Evolutionary conservation across 2,797 vertebrate genomes (phyloP).

Genomic region (Hybognathus amarus): DNA sequence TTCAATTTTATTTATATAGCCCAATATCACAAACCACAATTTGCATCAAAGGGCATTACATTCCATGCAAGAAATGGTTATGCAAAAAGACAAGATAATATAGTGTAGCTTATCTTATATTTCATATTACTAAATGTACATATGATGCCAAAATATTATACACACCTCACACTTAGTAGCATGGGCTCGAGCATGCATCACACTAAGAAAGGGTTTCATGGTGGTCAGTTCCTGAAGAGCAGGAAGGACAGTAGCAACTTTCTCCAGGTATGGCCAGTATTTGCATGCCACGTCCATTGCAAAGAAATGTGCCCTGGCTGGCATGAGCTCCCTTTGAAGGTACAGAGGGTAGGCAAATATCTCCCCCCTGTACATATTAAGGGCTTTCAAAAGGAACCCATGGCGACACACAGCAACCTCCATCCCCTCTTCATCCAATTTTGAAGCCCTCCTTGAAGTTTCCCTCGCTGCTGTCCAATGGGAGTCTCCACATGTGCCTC

Average conservation of each 20-base stretch:
- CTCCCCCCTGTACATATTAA: constrained; percentile 52
- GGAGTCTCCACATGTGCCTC: constrained; percentile 46
- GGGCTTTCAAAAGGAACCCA: constrained; percentile 39
- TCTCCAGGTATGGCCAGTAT: constrained; percentile 49
- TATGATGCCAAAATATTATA: constrained; percentile 27
- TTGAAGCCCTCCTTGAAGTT: constrained; percentile 29
- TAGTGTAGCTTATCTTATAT: not conserved
- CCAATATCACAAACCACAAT: not conserved
- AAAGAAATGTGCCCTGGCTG: constrained; percentile 23
- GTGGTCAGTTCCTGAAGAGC: constrained; percentile 24
- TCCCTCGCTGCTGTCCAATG: constrained; percentile 31
- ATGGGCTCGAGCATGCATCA: constrained; percentile 39
- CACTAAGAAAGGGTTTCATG: constrained; percentile 39
- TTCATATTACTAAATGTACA: constrained; percentile 9
- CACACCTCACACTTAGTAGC: constrained; percentile 41
- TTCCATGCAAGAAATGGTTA: constrained; percentile 24
- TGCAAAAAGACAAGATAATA: not conserved
- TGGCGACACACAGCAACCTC: constrained; percentile 50
- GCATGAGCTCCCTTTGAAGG: constrained; percentile 14
- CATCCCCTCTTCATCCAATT: constrained; percentile 46
- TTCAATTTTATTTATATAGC: too few species aligned
- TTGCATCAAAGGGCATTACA: constrained; percentile 7
- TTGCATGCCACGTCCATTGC: constrained; percentile 36
- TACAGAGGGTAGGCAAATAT: constrained; percentile 37
- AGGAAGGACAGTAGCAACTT: constrained; percentile 24